Conservation (phyloP, 2,113 vertebrate species). For the Nothoprocta perdicaria region DNA sequence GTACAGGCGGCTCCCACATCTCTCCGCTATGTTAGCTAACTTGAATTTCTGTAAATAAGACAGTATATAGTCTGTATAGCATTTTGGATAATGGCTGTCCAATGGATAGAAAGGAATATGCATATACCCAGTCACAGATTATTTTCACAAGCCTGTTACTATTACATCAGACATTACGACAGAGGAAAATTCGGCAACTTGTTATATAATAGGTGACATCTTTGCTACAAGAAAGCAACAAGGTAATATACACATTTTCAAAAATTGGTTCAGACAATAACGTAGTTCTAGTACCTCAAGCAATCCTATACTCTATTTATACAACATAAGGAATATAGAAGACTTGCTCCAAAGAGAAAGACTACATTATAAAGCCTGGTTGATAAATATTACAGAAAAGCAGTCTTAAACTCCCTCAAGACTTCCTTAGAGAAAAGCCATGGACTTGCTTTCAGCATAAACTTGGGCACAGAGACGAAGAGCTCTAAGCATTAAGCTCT, state of each 20-base stretch:
- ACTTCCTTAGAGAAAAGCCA: not conserved
- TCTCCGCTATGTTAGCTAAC: not conserved
- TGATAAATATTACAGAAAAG: not conserved
- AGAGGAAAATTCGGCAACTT: not conserved
- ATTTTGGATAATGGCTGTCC: not conserved
- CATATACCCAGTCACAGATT: not conserved
- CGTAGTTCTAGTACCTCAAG: not conserved
- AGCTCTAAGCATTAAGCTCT: not conserved
- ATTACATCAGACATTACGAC: fast-evolving
- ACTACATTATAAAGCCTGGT: not conserved
- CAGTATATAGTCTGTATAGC: not conserved
- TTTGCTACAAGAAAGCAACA: not conserved
- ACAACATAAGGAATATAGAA: not conserved
- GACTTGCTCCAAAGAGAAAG: not conserved
- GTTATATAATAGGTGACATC: no score
- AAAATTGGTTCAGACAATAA: not conserved
- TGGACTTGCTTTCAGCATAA: not conserved
- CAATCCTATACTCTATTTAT: not conserved
- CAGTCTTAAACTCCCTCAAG: not conserved
- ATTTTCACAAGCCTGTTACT: not conserved
- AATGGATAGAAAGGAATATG: not conserved
- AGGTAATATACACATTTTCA: not conserved
- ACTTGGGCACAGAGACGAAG: not conserved
- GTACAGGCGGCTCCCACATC: not conserved
- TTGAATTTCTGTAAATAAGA: not conserved